Evolutionary conservation across 2,797 vertebrate species (phyloP), one percentile per base, ranked within the genome.

Genomic region (Platalea minor): DNA sequence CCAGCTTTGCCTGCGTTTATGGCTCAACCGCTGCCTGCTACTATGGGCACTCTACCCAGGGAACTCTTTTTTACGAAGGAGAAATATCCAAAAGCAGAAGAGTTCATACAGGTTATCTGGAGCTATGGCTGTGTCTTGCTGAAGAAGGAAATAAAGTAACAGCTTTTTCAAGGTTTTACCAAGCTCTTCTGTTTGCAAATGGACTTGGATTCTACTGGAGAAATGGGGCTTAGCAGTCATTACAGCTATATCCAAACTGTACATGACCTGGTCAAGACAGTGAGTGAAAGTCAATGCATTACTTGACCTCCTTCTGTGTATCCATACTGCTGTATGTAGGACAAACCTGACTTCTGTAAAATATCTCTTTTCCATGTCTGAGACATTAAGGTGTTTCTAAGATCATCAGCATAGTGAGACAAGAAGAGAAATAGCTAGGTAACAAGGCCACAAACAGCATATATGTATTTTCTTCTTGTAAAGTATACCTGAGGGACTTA

Each of bases 371-470:
- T 81, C 21, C 7, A 1, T n/a, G 11, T 91, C 54, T 89, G 72
- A 64, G 39, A 59, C 21, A 21, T 33, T 24, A 29, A 41, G 7
- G 12, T 65, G 6, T 57, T 79, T 73, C 37, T 56, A 56, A 91
- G 21, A 35, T 57, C 15, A 46, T 64, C 53, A 41, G 1, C 0
- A 0, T 7, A 57, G 26, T 28, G 53, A 57, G 7, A 29, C 13
- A 54, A 56, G 51, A 84, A 83, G 23, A 86, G 26, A 68, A 91
- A 59, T 35, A 74, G 16, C 12, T 45, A 21, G 17, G 11, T 41
- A 84, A 17, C 3, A 2, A 61, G 20, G 56, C 35, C 14, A 37
- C 29, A 53, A 43, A 37, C 9, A 59, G 11, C 20, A 51, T 20
- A 11, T 31, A 16, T 13, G 9, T 39, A 24, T 31, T 43, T 81